phyloP scores from a whole-genome alignment of 2,888 invertebrate genomes.

The Caenorhabditis macrosperma region DNA sequence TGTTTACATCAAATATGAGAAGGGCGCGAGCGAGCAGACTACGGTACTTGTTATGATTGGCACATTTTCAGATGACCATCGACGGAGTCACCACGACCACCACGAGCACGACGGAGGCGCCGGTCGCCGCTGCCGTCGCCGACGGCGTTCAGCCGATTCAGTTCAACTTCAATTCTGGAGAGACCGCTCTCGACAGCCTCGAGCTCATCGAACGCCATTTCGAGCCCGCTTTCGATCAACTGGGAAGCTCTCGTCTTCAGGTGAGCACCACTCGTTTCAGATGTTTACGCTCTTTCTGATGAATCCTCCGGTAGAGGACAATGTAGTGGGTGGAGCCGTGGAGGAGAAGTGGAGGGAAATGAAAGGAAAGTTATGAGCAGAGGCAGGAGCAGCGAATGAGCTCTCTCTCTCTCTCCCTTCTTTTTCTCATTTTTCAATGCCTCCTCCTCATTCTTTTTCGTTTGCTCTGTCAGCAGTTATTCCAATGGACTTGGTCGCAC shows the following conservation, averaged over 20 bases:
- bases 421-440: conserved; percentile 49
- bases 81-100: conserved; percentile 51
- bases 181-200: conserved; percentile 60
- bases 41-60: conserved; percentile 38
- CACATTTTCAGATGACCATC: conserved; percentile 60
- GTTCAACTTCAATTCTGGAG: conserved; percentile 57
- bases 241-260: conserved; percentile 70
- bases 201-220: conserved; percentile 71
- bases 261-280: conserved; percentile 36
- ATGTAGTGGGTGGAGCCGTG: conserved; percentile 10
- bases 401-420: conserved; percentile 26
- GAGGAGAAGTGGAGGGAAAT: conserved; percentile 18
- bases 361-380: conserved; percentile 42
- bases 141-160: conserved; percentile 26
- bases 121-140: conserved; percentile 5
- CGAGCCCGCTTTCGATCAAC: conserved; percentile 77
- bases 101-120: conserved; percentile 35
- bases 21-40: conserved; percentile 5
- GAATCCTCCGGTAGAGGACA: conserved; percentile 8
- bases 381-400: conserved; percentile 15
- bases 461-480: conserved; percentile 37
- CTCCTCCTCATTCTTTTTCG: conserved; percentile 39
- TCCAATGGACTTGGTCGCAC: conserved; percentile 8
- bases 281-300: background rate
- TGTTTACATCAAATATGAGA: conserved; percentile 51